phyloP scores from a whole-genome alignment of 2,113 vertebrate genomes.

The Microcebus murinus region DNA sequence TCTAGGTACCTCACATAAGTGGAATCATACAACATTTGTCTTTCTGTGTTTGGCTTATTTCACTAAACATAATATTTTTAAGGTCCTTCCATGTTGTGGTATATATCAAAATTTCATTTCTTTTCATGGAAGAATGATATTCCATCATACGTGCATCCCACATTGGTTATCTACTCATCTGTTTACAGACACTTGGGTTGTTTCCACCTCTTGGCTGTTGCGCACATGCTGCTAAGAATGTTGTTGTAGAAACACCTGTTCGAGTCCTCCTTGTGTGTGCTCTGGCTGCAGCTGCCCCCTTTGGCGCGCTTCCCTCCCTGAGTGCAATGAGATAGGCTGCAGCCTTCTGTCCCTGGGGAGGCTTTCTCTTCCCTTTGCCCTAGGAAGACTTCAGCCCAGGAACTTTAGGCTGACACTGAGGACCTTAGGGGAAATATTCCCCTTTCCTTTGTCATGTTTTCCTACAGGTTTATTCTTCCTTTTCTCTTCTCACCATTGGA shows the following conservation, averaged over 20 bases:
- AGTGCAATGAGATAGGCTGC: background rate
- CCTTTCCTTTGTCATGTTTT: background rate
- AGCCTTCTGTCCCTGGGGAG: background rate
- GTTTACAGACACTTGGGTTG: background rate
- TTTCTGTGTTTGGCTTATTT: background rate
- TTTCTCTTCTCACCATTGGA: background rate
- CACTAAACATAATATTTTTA: background rate
- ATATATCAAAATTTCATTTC: background rate
- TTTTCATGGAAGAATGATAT: background rate
- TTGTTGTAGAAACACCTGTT: background rate
- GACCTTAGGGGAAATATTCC: background rate
- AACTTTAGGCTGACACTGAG: background rate
- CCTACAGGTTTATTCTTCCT: background rate
- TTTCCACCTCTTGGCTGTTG: background rate
- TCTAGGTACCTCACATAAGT: background rate
- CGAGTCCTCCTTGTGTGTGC: fast-evolving
- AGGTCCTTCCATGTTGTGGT: background rate
- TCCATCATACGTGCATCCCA: background rate
- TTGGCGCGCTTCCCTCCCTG: background rate
- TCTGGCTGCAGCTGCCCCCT: background rate
- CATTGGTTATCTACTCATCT: background rate
- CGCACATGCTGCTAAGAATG: background rate
- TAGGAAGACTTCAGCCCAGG: background rate
- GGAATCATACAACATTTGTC: background rate
- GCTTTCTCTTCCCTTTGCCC: background rate